Base-by-base conservation (phyloP, 1,140 invertebrate species). In the Hylyphantes graminicola region DNA sequence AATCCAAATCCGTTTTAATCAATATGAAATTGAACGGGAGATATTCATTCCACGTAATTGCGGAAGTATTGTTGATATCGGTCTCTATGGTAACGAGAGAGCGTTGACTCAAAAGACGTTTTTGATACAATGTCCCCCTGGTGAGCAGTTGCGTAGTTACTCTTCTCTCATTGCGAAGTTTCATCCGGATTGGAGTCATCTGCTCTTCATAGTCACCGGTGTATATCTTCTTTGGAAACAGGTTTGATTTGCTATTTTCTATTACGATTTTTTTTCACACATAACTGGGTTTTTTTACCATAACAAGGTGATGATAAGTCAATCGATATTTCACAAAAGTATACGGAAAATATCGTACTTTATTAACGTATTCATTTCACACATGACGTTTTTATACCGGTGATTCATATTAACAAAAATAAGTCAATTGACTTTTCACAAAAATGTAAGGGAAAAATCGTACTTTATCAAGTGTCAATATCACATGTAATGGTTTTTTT, bases 31-130 rank as follows among this genome's bases (percentile, higher is more conserved):
- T 35, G 35, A 35, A 35, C 35, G 35, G 35, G 35, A 35, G 35
- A 35, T 35, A 35, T 35, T 35, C 35, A 35, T 35, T 35, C 35
- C 35, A 70, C 61, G 57, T 73, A 81, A 81, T 81, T 81, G 68
- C 67, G 80, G 80, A 83, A 83, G 72, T 83, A 75, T 48, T 83
- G 80, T 83, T 83, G 80, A 83, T 67, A 83, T 55, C 59, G 57
- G 72, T 83, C 67, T 13, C 80, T 51, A 74, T 83, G 80, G 65
- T 61, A 55, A 83, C 68, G 70, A 83, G 59, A 81, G 80, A 83
- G 57, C 80, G 72, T 83, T 83, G 80, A 83, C 80, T 83, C 72
- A 83, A 72, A 76, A 83, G 80, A 83, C 80, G 80, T 57, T 83
- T 73, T 81, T 65, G 53, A 48, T 65, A 67, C 48, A 59, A 83